Conservation (phyloP, 2,797 vertebrate genomes). For the Cyprinella venusta region DNA sequence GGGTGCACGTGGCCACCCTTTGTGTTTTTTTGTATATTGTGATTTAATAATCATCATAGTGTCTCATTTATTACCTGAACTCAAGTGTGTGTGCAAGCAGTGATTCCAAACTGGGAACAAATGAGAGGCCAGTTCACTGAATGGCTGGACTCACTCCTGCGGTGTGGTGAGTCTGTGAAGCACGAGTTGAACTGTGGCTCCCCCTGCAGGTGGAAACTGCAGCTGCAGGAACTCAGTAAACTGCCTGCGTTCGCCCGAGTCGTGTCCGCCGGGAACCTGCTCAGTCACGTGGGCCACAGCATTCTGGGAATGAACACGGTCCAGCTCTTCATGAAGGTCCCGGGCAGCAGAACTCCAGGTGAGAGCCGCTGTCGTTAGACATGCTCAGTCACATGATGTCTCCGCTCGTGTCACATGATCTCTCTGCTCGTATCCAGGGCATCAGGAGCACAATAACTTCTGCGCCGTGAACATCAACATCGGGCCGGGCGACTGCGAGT, state of each 20-base stretch:
- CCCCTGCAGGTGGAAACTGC: constrained; percentile 91
- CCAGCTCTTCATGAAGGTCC: constrained; percentile 99
- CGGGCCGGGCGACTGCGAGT: constrained; percentile 97
- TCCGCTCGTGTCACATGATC: constrained; percentile 15
- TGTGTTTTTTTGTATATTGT: not conserved
- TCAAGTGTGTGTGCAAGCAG: not conserved
- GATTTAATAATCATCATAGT: not conserved
- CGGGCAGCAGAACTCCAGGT: constrained; percentile 96
- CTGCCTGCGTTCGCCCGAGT: constrained; percentile 97
- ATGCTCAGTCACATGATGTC: not conserved
- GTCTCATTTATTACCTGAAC: not conserved
- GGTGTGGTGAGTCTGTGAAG: no score
- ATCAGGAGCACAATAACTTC: constrained; percentile 99
- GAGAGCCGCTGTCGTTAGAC: constrained; percentile 19
- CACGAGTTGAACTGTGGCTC: not conserved
- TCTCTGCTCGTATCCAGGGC: constrained; percentile 78
- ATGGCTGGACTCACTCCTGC: no score
- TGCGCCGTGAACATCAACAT: constrained; percentile 99
- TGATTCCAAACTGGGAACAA: not conserved
- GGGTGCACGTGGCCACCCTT: not conserved
- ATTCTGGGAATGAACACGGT: constrained; percentile 99
- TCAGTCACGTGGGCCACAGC: constrained; percentile 95
- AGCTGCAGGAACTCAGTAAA: constrained; percentile 97
- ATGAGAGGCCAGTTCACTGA: not conserved
- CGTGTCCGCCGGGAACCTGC: constrained; percentile 96